phyloP scores from a whole-genome alignment of 53 echinoderm and acorn worm genomes.

The Glandiceps talaboti region DNA sequence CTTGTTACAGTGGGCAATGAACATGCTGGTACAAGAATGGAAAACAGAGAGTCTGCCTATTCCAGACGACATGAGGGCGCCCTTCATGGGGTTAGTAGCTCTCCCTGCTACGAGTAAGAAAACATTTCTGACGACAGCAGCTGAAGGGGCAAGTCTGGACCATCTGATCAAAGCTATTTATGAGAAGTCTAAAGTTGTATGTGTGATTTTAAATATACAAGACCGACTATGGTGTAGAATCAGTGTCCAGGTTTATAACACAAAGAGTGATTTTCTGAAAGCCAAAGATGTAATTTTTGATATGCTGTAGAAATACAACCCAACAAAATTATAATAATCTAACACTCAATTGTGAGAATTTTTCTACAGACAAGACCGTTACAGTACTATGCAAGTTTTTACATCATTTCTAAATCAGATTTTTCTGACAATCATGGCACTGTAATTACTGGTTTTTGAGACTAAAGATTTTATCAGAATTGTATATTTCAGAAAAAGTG shows the following conservation, averaged over 20 bases:
- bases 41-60: conserved; percentile 26
- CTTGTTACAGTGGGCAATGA: conserved; percentile 35
- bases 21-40: conserved; percentile 54
- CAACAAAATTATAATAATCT: neutral
- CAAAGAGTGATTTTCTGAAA: conserved; percentile 21
- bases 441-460: too few relatives aligned
- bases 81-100: conserved; percentile 49
- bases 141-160: too few relatives aligned
- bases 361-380: too few relatives aligned
- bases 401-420: too few relatives aligned
- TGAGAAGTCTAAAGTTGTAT: conserved; percentile 6
- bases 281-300: conserved; percentile 24
- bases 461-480: too few relatives aligned
- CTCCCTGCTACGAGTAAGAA: conserved; percentile 13
- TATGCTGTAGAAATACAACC: neutral
- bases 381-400: too few relatives aligned
- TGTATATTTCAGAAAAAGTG: too few relatives aligned
- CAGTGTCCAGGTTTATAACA: conserved; percentile 31
- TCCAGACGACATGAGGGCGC: conserved; percentile 32
- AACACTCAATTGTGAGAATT: too few relatives aligned
- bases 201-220: conserved; percentile 5
- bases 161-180: conserved; percentile 24
- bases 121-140: neutral
- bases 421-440: too few relatives aligned
- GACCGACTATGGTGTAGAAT: conserved; percentile 35